Evolutionary conservation across 2,113 vertebrate species (phyloP), one percentile per base, ranked within the genome.

Genomic region (Rhabdomys dilectus): DNA sequence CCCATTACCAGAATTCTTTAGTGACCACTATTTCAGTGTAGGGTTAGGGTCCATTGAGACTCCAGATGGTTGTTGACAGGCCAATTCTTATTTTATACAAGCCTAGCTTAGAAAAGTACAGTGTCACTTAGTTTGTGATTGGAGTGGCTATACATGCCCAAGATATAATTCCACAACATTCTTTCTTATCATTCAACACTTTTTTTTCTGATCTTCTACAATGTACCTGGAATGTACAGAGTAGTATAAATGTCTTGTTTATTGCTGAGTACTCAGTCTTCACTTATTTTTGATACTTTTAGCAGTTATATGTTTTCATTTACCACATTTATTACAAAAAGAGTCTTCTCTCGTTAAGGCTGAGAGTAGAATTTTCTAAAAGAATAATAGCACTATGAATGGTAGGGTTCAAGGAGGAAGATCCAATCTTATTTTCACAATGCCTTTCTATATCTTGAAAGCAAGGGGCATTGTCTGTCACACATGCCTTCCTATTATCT

Each of bases 121-220:
- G 68, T 70, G 16, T 70, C 15, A 70, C 31, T n/a, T 15, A 70
- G 16, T 70, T n/a, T 36, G 36, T n/a, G 36, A 72, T n/a, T 72
- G 36, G 70, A 72, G 70, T n/a, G 16, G 70, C 36, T n/a, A 8
- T 21, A 19, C 36, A 72, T n/a, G 70, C 70, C 36, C 36, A 72
- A 72, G 70, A n/a, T 72, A 9, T n/a, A n/a, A 72, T 19, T 7
- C 16, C 7, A 72, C 17, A n/a, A 7, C 36, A 72, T 72, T n/a
- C 11, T 1, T 70, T 70, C 5, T 72, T 70, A 19, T 72, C 68
- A 4, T 19, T 7, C 36, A 72, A 19, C 7, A 5, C 5, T 29
- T 8, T n/a, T n/a, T 19, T n/a, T 21, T 0, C 3, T 36, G 13
- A 12, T 7, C 36, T 0, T 72, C 21, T 21, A n/a, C 6, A n/a